These are phyloP conservation scores for Labeo catla DNA, from an alignment of 2,113 vertebrate species.

Conservation along the genomic window DNA sequence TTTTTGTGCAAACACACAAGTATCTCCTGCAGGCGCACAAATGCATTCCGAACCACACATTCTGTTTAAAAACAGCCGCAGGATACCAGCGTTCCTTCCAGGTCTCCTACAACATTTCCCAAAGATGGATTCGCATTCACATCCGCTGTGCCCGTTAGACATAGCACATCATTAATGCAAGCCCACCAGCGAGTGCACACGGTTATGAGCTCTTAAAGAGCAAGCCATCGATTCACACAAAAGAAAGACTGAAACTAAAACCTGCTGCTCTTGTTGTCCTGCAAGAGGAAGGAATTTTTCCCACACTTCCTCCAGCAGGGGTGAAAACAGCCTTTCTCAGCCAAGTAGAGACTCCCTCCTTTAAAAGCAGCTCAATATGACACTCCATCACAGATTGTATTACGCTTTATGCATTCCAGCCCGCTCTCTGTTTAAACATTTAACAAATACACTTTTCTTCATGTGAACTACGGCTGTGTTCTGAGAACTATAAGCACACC, in stretches of 20 bases:
- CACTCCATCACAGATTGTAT: background rate
- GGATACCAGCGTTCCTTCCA: background rate
- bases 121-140: background rate
- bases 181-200: background rate
- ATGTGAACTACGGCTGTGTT: background rate
- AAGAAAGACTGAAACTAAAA: conserved; percentile 38
- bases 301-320: conserved; percentile 37
- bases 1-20: conserved; percentile 37
- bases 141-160: background rate
- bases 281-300: conserved; percentile 33
- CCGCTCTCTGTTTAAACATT: conserved; percentile 10
- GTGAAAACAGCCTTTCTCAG: conserved; percentile 30
- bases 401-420: background rate
- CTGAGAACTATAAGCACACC: background rate
- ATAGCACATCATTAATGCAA: conserved; percentile 38
- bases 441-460: background rate
- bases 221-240: background rate
- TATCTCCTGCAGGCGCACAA: background rate
- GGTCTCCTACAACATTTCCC: background rate
- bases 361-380: conserved; percentile 12
- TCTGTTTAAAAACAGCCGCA: background rate
- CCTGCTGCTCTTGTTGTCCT: conserved; percentile 26
- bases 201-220: background rate
- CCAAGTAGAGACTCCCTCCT: conserved; percentile 9
- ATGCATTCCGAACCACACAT: conserved; percentile 1